Conservation (phyloP, 2,113 vertebrate species). For the Ovibos moschatus region DNA sequence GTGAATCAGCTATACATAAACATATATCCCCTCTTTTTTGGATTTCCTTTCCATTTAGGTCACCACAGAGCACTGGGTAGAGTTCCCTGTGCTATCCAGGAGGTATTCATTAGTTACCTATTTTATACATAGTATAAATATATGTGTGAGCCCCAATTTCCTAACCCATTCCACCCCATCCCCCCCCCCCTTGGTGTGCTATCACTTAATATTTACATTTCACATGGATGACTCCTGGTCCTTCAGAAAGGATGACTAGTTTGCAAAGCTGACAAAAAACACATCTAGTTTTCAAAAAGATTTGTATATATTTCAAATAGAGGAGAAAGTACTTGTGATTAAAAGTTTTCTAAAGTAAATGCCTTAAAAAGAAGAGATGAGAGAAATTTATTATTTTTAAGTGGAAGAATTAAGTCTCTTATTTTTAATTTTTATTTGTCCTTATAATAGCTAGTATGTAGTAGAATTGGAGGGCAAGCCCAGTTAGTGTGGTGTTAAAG, state of each 20-base stretch:
- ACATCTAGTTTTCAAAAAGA: not conserved
- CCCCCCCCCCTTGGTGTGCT: rapidly evolving
- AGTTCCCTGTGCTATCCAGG: not conserved
- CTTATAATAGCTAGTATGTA: not conserved
- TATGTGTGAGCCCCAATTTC: not conserved
- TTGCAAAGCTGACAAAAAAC: too few relatives aligned
- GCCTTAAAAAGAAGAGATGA: not conserved
- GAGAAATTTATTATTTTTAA: not conserved
- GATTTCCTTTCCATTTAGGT: not conserved
- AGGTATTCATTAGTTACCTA: not conserved
- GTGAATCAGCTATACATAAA: not conserved
- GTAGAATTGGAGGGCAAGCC: not conserved
- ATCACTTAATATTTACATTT: not conserved
- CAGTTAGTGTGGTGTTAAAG: not conserved
- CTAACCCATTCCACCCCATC: not conserved
- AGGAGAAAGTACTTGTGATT: not conserved
- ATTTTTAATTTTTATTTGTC: not conserved
- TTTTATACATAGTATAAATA: not conserved
- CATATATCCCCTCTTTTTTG: not conserved
- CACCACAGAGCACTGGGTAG: not conserved
- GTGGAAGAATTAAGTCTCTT: not conserved
- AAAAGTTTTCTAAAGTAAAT: not conserved
- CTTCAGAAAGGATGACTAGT: not conserved
- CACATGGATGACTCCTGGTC: not conserved
- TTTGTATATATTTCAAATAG: not conserved